These are phyloP conservation scores for Drosophila imparisetae DNA, from an alignment of 2,888 invertebrate species.

Conservation along the genomic window DNA sequence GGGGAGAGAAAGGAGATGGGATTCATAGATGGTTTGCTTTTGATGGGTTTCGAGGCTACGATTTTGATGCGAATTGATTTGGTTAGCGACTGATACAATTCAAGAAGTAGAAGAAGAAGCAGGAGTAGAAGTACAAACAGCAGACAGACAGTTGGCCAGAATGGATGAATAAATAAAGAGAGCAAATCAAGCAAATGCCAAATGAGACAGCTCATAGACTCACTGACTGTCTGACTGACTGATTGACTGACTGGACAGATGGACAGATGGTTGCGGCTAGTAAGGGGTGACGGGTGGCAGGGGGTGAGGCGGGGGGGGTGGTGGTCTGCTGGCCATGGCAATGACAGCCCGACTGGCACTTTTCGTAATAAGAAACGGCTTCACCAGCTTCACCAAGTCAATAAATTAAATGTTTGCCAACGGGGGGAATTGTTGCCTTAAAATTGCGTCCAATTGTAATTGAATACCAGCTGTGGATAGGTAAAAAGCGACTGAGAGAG, in stretches of 20 bases:
- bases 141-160: slow-evolving; percentile 44
- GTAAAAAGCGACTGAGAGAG: neutral
- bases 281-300: neutral
- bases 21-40: slow-evolving; percentile 41
- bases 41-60: slow-evolving; percentile 56
- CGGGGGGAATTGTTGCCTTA: slow-evolving; percentile 11
- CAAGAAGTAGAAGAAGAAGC: slow-evolving; percentile 17
- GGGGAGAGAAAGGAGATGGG: neutral
- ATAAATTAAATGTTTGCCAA: slow-evolving; percentile 59
- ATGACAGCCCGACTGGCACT: slow-evolving; percentile 49
- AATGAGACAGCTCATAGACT: slow-evolving; percentile 73
- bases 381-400: slow-evolving; percentile 42
- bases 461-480: slow-evolving; percentile 50
- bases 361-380: slow-evolving; percentile 60
- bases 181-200: slow-evolving; percentile 76
- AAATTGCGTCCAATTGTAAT: slow-evolving; percentile 37
- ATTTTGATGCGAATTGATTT: slow-evolving; percentile 75
- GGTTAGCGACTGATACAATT: slow-evolving; percentile 67
- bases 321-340: slow-evolving; percentile 36
- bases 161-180: slow-evolving; percentile 76
- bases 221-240: slow-evolving; percentile 45
- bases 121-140: neutral
- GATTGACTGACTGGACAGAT: slow-evolving; percentile 45
- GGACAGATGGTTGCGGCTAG: slow-evolving; percentile 32
- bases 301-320: too few species aligned